Percentiles rank a stretch among this genome's conserved stretches.
phyloP scores from a whole-genome alignment of 2,113 vertebrate species.

The Pelodiscus sinensis region DNA sequence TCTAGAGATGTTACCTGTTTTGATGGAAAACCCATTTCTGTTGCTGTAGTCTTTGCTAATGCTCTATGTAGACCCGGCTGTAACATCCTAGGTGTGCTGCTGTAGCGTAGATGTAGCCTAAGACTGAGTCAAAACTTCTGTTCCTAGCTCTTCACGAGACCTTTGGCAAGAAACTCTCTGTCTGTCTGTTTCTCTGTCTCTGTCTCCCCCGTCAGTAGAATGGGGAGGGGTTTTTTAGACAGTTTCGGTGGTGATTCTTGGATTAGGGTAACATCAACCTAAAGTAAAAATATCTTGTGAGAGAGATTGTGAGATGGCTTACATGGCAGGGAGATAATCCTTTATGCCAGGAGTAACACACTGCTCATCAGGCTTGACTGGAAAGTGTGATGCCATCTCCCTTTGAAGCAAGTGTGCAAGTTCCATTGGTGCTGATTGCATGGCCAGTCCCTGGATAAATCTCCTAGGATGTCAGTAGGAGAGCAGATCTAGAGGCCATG shows the following conservation, averaged over 20 bases:
- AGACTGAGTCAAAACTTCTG: rapidly evolving
- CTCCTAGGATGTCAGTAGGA: background rate
- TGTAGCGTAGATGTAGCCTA: background rate
- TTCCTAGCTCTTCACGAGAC: background rate
- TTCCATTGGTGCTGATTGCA: rapidly evolving
- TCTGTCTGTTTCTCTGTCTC: background rate
- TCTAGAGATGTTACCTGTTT: background rate
- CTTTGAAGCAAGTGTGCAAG: rapidly evolving
- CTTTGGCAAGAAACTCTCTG: background rate
- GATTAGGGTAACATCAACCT: background rate
- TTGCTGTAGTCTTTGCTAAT: background rate
- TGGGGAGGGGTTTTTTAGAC: background rate
- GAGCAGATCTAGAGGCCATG: background rate
- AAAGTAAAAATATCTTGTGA: background rate
- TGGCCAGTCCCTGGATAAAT: rapidly evolving
- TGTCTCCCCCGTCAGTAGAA: background rate
- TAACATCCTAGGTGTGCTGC: background rate
- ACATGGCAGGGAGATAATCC: background rate
- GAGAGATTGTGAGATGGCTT: background rate
- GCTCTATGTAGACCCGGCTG: background rate
- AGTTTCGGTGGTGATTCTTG: rapidly evolving
- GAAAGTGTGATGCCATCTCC: rapidly evolving
- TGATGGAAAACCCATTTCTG: background rate
- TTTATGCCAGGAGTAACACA: background rate
- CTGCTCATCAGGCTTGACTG: background rate